Evolutionary conservation across 2,113 vertebrate species (phyloP).

Genomic region (Pollachius pollachius): DNA sequence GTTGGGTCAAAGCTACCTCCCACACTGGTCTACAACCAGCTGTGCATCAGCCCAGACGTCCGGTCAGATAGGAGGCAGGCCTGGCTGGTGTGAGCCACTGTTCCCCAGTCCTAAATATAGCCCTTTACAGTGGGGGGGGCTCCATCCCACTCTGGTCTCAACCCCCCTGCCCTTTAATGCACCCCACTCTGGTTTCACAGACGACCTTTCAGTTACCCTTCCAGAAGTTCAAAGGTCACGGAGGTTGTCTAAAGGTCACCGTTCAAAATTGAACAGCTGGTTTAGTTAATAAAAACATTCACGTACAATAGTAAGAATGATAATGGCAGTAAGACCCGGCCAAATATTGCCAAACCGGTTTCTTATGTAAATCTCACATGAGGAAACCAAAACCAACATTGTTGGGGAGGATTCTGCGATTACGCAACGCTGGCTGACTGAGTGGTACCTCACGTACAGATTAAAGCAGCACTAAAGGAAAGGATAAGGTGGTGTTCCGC

Average conservation of each 20-base stretch:
- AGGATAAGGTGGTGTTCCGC: too few relatives aligned
- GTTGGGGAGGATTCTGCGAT: neutral
- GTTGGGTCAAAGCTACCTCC: neutral
- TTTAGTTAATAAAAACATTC: neutral
- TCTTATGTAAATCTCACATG: neutral
- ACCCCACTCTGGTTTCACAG: slow-evolving; percentile 77
- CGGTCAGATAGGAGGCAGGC: slow-evolving; percentile 1
- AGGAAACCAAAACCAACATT: neutral
- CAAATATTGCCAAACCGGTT: slow-evolving; percentile 6
- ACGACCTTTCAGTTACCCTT: slow-evolving; percentile 69
- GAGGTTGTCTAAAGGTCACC: slow-evolving; percentile 21
- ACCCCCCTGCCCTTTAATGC: slow-evolving; percentile 76
- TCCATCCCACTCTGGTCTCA: neutral
- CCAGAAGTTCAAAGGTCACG: slow-evolving; percentile 60
- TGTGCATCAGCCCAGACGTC: neutral
- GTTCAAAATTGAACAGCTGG: too few relatives aligned
- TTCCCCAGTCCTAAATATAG: slow-evolving; percentile 44
- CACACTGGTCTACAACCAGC: slow-evolving; percentile 4
- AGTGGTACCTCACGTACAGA: neutral
- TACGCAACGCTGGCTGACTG: neutral
- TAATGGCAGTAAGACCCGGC: slow-evolving; percentile 6
- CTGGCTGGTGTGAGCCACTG: neutral
- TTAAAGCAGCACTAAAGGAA: neutral
- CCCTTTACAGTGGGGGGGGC: neutral
- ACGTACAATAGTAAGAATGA: neutral